These are phyloP conservation scores for Myocastor coypus DNA, from an alignment of 2,113 vertebrate genomes.

Conservation along the genomic window DNA sequence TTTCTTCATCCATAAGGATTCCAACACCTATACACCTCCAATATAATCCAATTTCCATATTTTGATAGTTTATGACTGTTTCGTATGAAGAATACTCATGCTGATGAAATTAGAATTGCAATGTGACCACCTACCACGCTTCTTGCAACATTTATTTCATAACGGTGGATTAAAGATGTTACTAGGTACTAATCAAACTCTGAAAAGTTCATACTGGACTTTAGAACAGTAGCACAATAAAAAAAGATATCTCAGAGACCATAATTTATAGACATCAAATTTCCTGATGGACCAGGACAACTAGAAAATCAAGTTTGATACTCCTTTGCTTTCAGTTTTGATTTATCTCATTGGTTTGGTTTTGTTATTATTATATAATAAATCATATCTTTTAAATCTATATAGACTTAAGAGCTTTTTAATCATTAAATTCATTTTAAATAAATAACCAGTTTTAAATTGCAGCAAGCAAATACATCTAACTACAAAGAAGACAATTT, in stretches of 20 bases:
- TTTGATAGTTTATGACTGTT: neutral
- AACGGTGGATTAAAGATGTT: no score
- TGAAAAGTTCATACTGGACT: neutral
- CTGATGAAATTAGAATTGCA: neutral
- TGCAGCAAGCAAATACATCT: neutral
- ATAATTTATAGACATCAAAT: constrained; percentile 25
- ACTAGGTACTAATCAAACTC: neutral
- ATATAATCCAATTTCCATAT: neutral
- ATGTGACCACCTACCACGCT: neutral
- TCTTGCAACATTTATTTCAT: no score
- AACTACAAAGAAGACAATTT: neutral
- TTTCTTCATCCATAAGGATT: neutral
- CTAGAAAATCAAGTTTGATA: neutral
- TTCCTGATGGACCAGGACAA: neutral
- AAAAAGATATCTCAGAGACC: neutral
- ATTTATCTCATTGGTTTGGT: neutral
- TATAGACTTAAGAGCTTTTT: neutral
- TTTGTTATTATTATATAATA: neutral
- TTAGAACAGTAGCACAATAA: neutral
- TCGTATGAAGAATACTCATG: neutral
- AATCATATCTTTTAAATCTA: neutral
- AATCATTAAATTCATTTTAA: neutral
- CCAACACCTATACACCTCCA: fast-evolving
- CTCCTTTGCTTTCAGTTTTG: neutral
- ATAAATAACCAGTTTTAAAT: neutral